These are phyloP conservation scores for Drosophila pseudotakahashii DNA, from an alignment of 2,888 invertebrate genomes.

Conservation along the genomic window DNA sequence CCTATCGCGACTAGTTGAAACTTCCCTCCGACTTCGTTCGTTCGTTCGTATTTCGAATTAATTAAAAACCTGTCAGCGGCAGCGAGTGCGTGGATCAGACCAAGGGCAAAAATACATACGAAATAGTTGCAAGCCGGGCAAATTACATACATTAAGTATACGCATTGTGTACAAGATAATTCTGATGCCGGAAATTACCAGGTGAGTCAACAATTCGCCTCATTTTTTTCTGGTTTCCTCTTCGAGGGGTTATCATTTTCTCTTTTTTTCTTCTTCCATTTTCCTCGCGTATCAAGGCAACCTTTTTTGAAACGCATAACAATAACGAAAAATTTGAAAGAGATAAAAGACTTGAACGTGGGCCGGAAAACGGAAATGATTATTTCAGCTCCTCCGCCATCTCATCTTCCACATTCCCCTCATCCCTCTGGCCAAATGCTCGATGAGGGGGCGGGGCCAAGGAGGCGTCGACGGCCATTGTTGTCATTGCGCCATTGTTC, in stretches of 20 bases:
- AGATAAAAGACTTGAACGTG: conserved; percentile 70
- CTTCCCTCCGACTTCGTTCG: conserved; percentile 19
- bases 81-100: conserved; percentile 29
- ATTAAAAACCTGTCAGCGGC: conserved; percentile 72
- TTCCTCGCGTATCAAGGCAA: conserved; percentile 61
- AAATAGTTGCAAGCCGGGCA: conserved; percentile 21
- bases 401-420: conserved; percentile 2
- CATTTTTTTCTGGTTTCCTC: conserved; percentile 37
- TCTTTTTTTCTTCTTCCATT: background rate
- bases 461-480: conserved; percentile 39
- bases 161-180: conserved; percentile 55
- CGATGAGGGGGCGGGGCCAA: conserved; percentile 10
- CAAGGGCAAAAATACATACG: conserved; percentile 1
- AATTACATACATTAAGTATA: conserved; percentile 65
- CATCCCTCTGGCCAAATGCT: conserved; percentile 7
- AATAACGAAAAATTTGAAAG: conserved; percentile 77
- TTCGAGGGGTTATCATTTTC: conserved; percentile 25
- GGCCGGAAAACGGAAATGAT: conserved; percentile 77
- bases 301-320: conserved; percentile 74
- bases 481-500: conserved; percentile 75
- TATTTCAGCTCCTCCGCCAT: conserved; percentile 65
- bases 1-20: conserved; percentile 46
- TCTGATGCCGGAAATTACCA: conserved; percentile 70
- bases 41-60: conserved; percentile 53
- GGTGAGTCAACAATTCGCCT: conserved; percentile 69